Evolutionary conservation across 2,888 invertebrate genomes (phyloP), one percentile per base, ranked within the genome.

Genomic region (Exocentrus adspersus): DNA sequence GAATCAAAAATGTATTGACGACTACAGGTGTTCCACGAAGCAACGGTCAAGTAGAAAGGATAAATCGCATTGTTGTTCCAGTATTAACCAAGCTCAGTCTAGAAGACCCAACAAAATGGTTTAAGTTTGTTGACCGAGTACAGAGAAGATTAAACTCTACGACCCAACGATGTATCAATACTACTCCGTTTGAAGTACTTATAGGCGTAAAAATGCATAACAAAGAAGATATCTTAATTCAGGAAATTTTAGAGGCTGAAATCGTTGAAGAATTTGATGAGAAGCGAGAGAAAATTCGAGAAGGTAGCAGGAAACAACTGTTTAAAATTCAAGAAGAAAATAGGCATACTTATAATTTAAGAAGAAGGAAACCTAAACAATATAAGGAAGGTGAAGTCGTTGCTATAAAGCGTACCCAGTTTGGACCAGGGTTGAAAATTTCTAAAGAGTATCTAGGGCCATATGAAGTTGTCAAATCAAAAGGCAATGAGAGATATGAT

Each of bases 1-100:
- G 68, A 0, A 80, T 83, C 10, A 53, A 73, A 41, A 78, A 79
- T 58, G 58, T 74, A 0, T 43, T 56, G 1, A 78, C 73, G 19
- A 74, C 74, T 0, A 74, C 69, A 4, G 73, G 80, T 5, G 69
- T 79, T 2, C 79, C 81, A 5, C 54, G 79, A 10, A 76, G 76
- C 3, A 81, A 81, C 58, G 80, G 81, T 1, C 79, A 81, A 61
- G 77, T 79, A 0, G 78, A 80, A 46, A 57, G 80, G n/a, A 63
- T 78, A 0, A 75, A 81, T 58, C 62, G 71, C 5, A 75, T 71
- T 1, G 69, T 81, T 1, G 76, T 79, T 45, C 70, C 78, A 0
- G 62, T 79, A 12, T 32, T 81, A 6, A 72, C 79, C 1, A 81
- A 82, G 57, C 43, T 82, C 6, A 71, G 76, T 10, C 56, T 75